These are phyloP conservation scores for Halcyon badia DNA, from an alignment of 2,797 vertebrate genomes.

Conservation along the genomic window DNA sequence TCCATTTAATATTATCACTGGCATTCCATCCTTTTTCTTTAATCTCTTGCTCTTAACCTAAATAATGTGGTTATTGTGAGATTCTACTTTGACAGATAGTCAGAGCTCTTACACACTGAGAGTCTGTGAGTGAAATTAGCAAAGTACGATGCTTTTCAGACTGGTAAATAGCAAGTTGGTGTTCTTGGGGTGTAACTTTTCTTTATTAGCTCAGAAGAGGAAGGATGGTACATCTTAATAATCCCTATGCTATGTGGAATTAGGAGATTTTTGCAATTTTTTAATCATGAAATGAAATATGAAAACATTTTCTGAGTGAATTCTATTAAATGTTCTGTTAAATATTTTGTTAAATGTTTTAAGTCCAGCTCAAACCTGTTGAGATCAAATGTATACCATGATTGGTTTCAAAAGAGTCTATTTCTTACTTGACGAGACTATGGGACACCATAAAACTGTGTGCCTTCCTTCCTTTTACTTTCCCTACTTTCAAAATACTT, in stretches of 20 bases:
- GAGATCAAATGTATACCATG: background rate
- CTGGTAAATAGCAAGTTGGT: background rate
- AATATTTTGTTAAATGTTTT: background rate
- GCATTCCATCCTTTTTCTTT: constrained; percentile 84
- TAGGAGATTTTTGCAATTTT: background rate
- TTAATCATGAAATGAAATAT: background rate
- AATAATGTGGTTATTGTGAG: constrained; percentile 62
- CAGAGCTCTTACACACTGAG: background rate
- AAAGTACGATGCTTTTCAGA: background rate
- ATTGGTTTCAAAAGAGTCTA: background rate
- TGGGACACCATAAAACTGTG: background rate
- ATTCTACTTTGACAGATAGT: constrained; percentile 49
- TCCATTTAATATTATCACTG: constrained; percentile 84
- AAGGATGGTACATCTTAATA: background rate
- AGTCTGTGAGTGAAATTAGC: constrained; percentile 39
- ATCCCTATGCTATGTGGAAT: background rate
- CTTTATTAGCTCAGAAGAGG: background rate
- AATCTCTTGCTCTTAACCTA: constrained; percentile 77
- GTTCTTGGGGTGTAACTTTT: background rate
- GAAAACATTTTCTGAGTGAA: background rate
- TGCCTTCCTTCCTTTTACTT: background rate
- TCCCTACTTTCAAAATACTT: background rate
- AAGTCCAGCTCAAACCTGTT: background rate
- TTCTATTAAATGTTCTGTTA: background rate
- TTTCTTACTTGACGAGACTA: background rate